Percentiles rank a stretch among this genome's conserved stretches.
These are phyloP conservation scores for Cnemophilus loriae DNA, from an alignment of 2,113 vertebrate genomes.

Conservation along the genomic window DNA sequence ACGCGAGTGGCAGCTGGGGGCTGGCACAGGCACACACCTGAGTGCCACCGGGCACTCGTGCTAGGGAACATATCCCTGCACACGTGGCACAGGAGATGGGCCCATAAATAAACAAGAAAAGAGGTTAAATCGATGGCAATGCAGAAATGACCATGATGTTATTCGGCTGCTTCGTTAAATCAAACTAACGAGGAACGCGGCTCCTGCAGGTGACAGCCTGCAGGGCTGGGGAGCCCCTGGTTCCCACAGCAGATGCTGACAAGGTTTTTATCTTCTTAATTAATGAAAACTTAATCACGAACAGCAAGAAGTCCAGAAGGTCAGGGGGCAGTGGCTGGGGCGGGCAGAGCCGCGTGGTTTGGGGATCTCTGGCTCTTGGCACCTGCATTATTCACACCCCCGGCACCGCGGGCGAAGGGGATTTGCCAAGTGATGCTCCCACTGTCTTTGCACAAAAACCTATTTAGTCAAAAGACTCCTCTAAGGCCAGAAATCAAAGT, in stretches of 20 bases:
- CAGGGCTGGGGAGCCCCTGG: not conserved
- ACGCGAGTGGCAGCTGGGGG: fast-evolving
- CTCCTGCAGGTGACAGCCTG: not conserved
- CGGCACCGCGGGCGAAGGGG: not conserved
- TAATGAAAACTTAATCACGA: not conserved
- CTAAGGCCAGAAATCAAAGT: not conserved
- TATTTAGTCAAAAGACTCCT: constrained; percentile 41
- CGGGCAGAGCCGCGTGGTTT: not conserved
- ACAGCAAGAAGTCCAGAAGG: not conserved
- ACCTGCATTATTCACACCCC: constrained; percentile 47
- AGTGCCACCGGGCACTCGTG: not conserved
- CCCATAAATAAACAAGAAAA: not conserved
- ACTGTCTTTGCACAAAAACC: constrained; percentile 37
- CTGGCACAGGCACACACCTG: not conserved
- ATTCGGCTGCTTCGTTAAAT: not conserved
- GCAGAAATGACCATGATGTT: not conserved
- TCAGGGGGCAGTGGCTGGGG: not conserved
- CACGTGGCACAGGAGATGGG: not conserved
- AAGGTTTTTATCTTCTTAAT: not conserved
- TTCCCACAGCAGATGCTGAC: not conserved
- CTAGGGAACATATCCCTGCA: not conserved
- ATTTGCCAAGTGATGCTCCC: constrained; percentile 43
- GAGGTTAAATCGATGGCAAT: not conserved
- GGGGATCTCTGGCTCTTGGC: not conserved
- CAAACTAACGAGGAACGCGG: not conserved